These are phyloP conservation scores for Oxystoma pomonae DNA, from an alignment of 2,888 invertebrate species.

Conservation along the genomic window DNA sequence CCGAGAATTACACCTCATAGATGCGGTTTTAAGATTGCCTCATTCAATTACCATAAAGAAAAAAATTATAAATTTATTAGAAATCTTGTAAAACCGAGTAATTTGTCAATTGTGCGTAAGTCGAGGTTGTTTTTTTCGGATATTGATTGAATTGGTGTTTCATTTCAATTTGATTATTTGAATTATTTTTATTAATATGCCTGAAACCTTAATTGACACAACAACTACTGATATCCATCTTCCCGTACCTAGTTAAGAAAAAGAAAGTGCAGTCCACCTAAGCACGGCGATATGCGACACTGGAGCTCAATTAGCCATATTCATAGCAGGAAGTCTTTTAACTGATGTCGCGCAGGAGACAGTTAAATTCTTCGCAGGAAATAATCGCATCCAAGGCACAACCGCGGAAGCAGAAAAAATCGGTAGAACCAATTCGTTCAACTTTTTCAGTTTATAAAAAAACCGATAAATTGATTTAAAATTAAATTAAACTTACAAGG, in stretches of 20 bases:
- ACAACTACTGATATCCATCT: not conserved
- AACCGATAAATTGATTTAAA: too few relatives aligned
- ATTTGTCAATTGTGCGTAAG: not conserved
- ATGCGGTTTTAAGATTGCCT: not conserved
- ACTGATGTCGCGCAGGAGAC: not conserved
- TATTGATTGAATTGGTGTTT: not conserved
- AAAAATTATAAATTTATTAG: not conserved
- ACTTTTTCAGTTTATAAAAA: too few relatives aligned
- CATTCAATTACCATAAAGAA: not conserved
- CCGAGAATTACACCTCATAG: not conserved
- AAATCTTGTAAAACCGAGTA: not conserved
- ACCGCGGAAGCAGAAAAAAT: not conserved
- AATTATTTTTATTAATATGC: too few relatives aligned
- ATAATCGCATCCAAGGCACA: not conserved
- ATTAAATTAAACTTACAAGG: too few relatives aligned
- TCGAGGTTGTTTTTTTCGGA: not conserved
- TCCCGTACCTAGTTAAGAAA: not conserved
- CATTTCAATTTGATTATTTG: too few relatives aligned
- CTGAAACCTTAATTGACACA: too few relatives aligned
- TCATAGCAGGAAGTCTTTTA: not conserved
- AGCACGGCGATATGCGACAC: not conserved
- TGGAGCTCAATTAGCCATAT: not conserved
- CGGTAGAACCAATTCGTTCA: too few relatives aligned
- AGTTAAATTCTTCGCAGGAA: not conserved
- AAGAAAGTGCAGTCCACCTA: not conserved